Conservation (phyloP, 2,888 invertebrate genomes). For the Drosophila melanosoma region DNA sequence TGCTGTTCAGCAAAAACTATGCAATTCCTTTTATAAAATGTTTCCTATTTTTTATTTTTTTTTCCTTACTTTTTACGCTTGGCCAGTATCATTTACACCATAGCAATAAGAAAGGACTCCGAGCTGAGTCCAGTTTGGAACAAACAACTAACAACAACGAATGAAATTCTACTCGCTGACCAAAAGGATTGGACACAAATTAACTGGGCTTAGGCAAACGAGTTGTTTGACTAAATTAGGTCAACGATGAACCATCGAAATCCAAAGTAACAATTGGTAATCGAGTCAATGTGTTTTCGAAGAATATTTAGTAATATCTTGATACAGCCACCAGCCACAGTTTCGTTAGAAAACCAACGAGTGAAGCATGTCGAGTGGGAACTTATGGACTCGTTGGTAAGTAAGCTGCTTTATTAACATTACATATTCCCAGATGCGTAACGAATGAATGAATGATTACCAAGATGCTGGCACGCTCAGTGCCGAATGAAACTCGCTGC, state of each 20-base stretch:
- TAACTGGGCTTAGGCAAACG: not conserved
- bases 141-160: not conserved
- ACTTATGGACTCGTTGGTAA: not conserved
- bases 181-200: not conserved
- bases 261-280: not conserved
- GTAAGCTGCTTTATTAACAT: not conserved
- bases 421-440: not conserved
- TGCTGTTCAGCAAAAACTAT: constrained; percentile 60
- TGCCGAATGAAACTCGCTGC: constrained; percentile 17
- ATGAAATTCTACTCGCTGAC: not conserved
- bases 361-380: not conserved
- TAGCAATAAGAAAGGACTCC: not conserved
- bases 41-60: constrained; percentile 42
- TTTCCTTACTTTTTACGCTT: constrained; percentile 23
- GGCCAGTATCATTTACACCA: constrained; percentile 50
- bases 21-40: constrained; percentile 73
- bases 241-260: not conserved
- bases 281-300: not conserved
- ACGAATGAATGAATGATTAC: constrained; percentile 47
- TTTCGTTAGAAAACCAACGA: not conserved
- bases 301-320: not conserved
- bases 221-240: not conserved
- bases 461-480: constrained; percentile 25
- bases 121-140: not conserved
- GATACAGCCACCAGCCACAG: not conserved